Evolutionary conservation across 53 echinoderm and acorn worm species (phyloP).

Genomic region (Luidia sarsii): DNA sequence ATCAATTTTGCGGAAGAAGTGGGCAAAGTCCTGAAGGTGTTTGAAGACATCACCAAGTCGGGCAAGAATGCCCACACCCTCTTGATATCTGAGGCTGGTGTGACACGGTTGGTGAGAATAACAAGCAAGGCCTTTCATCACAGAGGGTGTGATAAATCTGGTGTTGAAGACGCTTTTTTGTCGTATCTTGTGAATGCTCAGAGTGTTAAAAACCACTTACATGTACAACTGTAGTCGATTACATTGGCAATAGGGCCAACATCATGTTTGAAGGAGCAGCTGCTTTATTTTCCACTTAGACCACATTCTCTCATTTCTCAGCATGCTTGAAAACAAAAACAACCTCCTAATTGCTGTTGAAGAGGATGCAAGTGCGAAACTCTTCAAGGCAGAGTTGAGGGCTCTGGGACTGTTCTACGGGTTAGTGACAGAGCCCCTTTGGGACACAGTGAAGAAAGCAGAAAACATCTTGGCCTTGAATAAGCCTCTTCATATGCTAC

Average conservation of each 20-base stretch:
- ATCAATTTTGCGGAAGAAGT: slow-evolving; percentile 67
- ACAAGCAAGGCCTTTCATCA: slow-evolving; percentile 64
- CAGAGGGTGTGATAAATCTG: slow-evolving; percentile 39
- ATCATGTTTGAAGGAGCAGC: slow-evolving; percentile 63
- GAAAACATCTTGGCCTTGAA: neutral
- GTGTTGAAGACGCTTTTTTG: slow-evolving; percentile 49
- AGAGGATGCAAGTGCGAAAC: slow-evolving; percentile 41
- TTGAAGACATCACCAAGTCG: slow-evolving; percentile 43
- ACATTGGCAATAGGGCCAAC: slow-evolving; percentile 55
- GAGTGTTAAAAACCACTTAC: neutral
- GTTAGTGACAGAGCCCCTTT: slow-evolving; percentile 36
- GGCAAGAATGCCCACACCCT: slow-evolving; percentile 54
- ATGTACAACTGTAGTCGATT: too few relatives aligned
- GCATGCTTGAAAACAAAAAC: slow-evolving; percentile 28
- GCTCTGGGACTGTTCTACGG: slow-evolving; percentile 37
- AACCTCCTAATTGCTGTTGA: slow-evolving; percentile 28
- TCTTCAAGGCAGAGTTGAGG: slow-evolving; percentile 32
- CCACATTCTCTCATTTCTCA: slow-evolving; percentile 32
- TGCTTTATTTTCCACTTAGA: slow-evolving; percentile 6
- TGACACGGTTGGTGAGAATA: slow-evolving; percentile 37
- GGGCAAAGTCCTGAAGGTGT: slow-evolving; percentile 57
- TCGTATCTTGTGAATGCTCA: slow-evolving; percentile 9
- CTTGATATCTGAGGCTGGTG: slow-evolving; percentile 28
- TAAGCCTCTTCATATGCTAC: neutral
- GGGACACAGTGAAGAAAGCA: slow-evolving; percentile 1